Conservation (phyloP, 2,888 invertebrate species). For the Drosophila cognata region DNA sequence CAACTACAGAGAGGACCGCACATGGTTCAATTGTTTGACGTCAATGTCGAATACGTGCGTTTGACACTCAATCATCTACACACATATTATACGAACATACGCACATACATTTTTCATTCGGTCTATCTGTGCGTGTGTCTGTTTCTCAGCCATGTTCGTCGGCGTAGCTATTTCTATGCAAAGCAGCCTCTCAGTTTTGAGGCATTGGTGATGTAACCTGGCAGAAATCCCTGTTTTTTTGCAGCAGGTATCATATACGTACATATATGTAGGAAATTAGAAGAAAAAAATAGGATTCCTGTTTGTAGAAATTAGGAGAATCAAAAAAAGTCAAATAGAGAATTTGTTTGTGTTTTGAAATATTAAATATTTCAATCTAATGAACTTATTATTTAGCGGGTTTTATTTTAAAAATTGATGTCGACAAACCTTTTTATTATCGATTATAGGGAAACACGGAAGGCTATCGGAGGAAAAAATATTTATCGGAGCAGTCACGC, state of each 20-base stretch:
- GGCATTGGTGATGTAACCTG: slow-evolving; percentile 18
- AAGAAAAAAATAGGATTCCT: not conserved
- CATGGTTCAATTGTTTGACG: slow-evolving; percentile 16
- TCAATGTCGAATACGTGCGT: slow-evolving; percentile 19
- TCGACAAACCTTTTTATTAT: not conserved
- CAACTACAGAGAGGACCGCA: slow-evolving; percentile 11
- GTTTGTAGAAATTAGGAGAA: not conserved
- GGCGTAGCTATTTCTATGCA: slow-evolving; percentile 10
- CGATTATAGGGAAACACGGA: not conserved
- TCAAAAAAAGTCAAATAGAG: not conserved
- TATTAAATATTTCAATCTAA: not conserved
- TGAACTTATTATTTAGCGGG: not conserved
- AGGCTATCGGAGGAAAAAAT: not conserved
- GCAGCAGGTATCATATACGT: not conserved
- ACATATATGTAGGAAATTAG: not conserved
- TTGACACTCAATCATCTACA: slow-evolving; percentile 13
- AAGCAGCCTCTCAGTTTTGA: slow-evolving; percentile 7
- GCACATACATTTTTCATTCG: not conserved
- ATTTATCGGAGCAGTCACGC: not conserved
- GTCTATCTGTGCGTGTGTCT: not conserved
- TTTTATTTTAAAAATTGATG: not conserved
- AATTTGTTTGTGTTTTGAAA: not conserved
- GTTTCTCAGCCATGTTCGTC: slow-evolving; percentile 7
- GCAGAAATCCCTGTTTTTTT: slow-evolving; percentile 10
- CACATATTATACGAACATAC: not conserved